Percentiles rank a stretch among this genome's conserved stretches.
Evolutionary conservation across 2,888 invertebrate species (phyloP).

Genomic region (Thymelicus acteon): DNA sequence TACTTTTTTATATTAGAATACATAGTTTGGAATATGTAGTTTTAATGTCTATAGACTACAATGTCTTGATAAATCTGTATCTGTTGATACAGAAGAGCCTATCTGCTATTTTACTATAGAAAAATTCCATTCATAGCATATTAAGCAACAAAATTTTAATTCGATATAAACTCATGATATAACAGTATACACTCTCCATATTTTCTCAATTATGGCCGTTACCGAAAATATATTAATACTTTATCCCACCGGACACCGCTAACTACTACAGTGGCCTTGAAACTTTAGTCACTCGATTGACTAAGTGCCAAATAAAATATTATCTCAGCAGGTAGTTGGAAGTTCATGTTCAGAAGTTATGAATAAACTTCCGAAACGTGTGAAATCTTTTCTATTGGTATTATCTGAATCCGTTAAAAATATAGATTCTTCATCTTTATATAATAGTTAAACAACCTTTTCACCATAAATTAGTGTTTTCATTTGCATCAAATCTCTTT

Average conservation of each 20-base stretch:
- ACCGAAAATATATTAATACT: conserved; percentile 36
- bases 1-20: too few relatives aligned
- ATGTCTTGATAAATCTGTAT: too few relatives aligned
- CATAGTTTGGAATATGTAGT: too few relatives aligned
- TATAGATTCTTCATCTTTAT: conserved; percentile 38
- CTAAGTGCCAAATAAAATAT: conserved; percentile 72
- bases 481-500: too few relatives aligned
- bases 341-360: conserved; percentile 41
- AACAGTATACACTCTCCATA: conserved; percentile 20
- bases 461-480: too few relatives aligned
- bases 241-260: conserved; percentile 41
- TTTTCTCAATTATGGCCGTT: conserved; percentile 37
- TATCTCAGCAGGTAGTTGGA: conserved; percentile 47
- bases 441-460: neutral
- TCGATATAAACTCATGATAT: neutral
- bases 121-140: neutral
- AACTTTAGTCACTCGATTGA: conserved; percentile 56
- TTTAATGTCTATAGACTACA: too few relatives aligned
- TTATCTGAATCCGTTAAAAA: too few relatives aligned
- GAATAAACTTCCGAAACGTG: conserved; percentile 38
- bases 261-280: conserved; percentile 56
- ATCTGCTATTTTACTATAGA: neutral
- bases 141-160: conserved; percentile 5
- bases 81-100: too few relatives aligned
- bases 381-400: conserved; percentile 37